Evolutionary conservation across 2,797 vertebrate species (phyloP), one percentile per base, ranked within the genome.

Genomic region (Myotis daubentonii): DNA sequence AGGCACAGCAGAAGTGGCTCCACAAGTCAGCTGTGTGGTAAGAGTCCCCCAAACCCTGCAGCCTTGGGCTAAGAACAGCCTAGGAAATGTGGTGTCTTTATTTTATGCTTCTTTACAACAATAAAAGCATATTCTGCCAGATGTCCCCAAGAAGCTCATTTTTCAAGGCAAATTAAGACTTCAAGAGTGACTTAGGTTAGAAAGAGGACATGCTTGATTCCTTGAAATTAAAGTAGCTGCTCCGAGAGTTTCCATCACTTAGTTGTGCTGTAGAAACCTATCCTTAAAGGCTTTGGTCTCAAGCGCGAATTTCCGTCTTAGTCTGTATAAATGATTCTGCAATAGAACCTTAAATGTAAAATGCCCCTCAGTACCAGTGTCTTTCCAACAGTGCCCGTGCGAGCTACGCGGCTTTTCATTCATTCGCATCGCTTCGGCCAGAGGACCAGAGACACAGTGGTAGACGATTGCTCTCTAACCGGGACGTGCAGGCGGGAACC

Each of bases 221-320:
- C 38, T 87, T 94, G 66, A 89, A 80, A 74, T 86, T 47, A 36
- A 94, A 93, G 10, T 78, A 78, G 30, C 60, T 75, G n/a, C 79
- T 84, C 30, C 6, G 22, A 79, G 66, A 78, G 20, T 70, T 51
- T 71, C 74, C 10, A 13, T 36, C 88, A 51, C n/a, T 79, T 83
- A 66, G 25, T 20, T 55, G 6, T 82, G 49, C 19, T 41, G 4
- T 87, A 41, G 78, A 76, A 87, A 49, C 30, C 62, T 81, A 38
- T 60, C 25, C 88, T 90, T 68, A 66, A 94, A 89, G 68, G 28
- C 9, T 68, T 70, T 16, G 44, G 19, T 71, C 76, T 83, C 71
- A n/a, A n/a, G 72, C 36, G 23, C 15, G 49, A 49, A 71, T 87
- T 85, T 75, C 57, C 16, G 20, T 68, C 30, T 89, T 41, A 72